These are phyloP conservation scores for Lasioglossum pauxillum DNA, from an alignment of 2,888 invertebrate species.

Conservation along the genomic window DNA sequence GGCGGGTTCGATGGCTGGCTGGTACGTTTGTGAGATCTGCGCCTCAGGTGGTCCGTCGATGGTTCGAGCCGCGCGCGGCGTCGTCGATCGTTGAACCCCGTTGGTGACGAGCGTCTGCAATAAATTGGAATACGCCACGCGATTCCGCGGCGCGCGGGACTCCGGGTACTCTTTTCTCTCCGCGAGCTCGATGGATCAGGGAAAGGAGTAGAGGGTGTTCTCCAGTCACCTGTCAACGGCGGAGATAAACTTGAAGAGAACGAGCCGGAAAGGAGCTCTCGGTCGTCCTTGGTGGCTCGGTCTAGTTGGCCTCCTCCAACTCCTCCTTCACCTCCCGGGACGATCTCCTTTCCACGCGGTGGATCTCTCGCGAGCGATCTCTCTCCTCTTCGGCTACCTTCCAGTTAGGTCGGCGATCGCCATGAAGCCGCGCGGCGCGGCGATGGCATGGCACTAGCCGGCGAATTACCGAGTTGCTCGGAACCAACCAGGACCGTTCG, in stretches of 20 bases:
- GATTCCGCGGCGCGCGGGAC: slow-evolving; percentile 49
- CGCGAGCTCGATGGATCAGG: slow-evolving; percentile 32
- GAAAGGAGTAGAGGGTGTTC: slow-evolving; percentile 68
- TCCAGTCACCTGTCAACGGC: slow-evolving; percentile 66
- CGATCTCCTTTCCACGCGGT: slow-evolving; percentile 43
- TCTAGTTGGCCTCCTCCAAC: slow-evolving; percentile 57
- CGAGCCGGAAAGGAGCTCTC: slow-evolving; percentile 44
- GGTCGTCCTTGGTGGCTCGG: slow-evolving; percentile 65
- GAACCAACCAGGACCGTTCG: slow-evolving; percentile 47
- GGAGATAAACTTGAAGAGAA: slow-evolving; percentile 62
- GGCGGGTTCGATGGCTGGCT: slow-evolving; percentile 57
- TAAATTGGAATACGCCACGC: slow-evolving; percentile 76
- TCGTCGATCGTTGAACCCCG: slow-evolving; percentile 53
- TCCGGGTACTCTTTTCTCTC: not conserved
- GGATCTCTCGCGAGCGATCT: slow-evolving; percentile 57
- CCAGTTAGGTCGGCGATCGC: slow-evolving; percentile 53
- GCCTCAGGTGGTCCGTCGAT: slow-evolving; percentile 71
- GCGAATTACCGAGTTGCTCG: slow-evolving; percentile 56
- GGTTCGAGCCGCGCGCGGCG: slow-evolving; percentile 39
- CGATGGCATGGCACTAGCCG: not conserved
- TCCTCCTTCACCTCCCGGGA: not conserved
- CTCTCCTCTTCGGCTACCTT: slow-evolving; percentile 44
- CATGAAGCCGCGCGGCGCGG: not conserved
- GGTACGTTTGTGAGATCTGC: slow-evolving; percentile 41
- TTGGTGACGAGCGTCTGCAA: slow-evolving; percentile 69